phyloP scores from a whole-genome alignment of 1,140 invertebrate genomes.

The Cydia splendana region DNA sequence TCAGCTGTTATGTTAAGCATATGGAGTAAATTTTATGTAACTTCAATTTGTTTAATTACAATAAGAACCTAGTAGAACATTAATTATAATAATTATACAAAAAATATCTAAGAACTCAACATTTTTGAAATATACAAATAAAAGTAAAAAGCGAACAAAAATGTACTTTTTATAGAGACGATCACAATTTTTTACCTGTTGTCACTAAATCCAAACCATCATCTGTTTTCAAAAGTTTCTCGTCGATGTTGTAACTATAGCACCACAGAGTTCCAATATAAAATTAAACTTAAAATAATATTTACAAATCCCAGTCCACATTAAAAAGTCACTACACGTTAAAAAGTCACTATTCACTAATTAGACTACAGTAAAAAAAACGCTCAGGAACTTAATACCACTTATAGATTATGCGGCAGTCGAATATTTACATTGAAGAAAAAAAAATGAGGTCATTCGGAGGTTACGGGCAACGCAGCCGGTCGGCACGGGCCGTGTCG shows the following conservation, averaged over 20 bases:
- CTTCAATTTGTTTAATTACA: too few species aligned
- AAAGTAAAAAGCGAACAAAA: background rate
- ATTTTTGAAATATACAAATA: background rate
- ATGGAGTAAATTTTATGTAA: too few species aligned
- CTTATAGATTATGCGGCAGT: conserved; percentile 78
- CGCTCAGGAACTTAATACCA: conserved; percentile 78
- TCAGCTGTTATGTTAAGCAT: too few species aligned
- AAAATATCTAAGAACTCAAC: too few species aligned
- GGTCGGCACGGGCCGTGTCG: conserved; percentile 75
- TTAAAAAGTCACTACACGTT: conserved; percentile 42
- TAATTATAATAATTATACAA: too few species aligned
- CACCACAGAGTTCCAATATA: conserved; percentile 27
- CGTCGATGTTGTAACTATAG: conserved; percentile 15
- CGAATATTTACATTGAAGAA: conserved; percentile 79
- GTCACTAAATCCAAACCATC: conserved; percentile 32
- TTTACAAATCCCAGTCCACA: conserved; percentile 43
- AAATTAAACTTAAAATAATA: conserved; percentile 22
- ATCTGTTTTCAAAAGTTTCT: conserved; percentile 22
- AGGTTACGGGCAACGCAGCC: conserved; percentile 79
- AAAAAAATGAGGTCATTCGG: conserved; percentile 79
- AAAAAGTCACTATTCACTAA: conserved; percentile 61
- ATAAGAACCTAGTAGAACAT: too few species aligned
- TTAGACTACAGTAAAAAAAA: conserved; percentile 54
- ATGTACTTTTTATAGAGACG: background rate
- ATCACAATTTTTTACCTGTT: conserved; percentile 32